These are phyloP conservation scores for Pelusios castaneus DNA, from an alignment of 2,113 vertebrate species.

Conservation along the genomic window DNA sequence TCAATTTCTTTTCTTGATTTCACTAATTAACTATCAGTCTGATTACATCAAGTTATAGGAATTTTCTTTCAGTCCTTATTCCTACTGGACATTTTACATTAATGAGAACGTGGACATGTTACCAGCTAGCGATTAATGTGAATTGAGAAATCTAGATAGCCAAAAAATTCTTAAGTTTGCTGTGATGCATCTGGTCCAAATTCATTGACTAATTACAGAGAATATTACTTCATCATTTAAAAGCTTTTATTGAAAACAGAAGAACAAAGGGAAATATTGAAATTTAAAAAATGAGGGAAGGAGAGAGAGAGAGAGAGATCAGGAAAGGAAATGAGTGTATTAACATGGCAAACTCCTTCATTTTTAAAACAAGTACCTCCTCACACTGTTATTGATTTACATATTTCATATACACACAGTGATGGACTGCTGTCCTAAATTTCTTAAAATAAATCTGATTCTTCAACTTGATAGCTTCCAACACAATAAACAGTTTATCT, in stretches of 20 bases:
- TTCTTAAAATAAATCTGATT: constrained; percentile 50
- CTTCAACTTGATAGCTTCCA: constrained; percentile 13
- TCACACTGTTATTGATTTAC: neutral
- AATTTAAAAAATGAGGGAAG: neutral
- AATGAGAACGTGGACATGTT: neutral
- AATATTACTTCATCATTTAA: constrained; percentile 33
- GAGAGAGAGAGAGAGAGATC: constrained; percentile 36
- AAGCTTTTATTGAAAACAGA: constrained; percentile 37
- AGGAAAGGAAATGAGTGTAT: constrained; percentile 30
- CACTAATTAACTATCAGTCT: neutral
- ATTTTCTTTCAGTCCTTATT: neutral
- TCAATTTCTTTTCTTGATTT: constrained; percentile 43
- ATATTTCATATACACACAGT: constrained; percentile 4
- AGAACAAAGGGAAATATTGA: constrained; percentile 15
- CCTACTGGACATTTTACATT: constrained; percentile 2
- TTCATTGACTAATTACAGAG: neutral
- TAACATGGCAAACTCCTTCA: constrained; percentile 43
- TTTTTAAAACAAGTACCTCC: constrained; percentile 47
- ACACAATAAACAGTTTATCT: constrained; percentile 20
- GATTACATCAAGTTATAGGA: constrained; percentile 20
- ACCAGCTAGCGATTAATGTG: neutral
- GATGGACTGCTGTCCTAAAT: constrained; percentile 18
- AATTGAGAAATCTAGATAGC: constrained; percentile 28
- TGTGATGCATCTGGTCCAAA: neutral
- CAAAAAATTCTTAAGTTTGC: constrained; percentile 13